Percentiles rank a stretch among this genome's conserved stretches.
Conservation (phyloP, 2,113 vertebrate species). For the Thalassoma bifasciatum region DNA sequence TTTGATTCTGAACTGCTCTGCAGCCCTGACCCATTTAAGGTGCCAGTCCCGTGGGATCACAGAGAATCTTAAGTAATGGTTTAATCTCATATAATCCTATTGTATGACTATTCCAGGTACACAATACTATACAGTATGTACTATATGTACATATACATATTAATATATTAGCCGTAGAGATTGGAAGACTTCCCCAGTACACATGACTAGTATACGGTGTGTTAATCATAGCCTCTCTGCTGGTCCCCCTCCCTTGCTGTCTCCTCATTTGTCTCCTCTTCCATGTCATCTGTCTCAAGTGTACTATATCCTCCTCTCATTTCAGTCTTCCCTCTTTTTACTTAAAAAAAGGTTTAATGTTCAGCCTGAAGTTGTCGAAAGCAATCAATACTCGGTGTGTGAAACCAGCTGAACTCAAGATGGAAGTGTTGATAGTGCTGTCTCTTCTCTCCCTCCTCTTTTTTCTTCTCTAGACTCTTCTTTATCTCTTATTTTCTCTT, state of each 20-base stretch:
- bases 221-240: slow-evolving; percentile 45
- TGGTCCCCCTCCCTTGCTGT: slow-evolving; percentile 19
- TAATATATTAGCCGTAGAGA: slow-evolving; percentile 56
- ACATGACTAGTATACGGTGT: slow-evolving; percentile 34
- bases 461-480: slow-evolving; percentile 16
- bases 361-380: slow-evolving; percentile 66
- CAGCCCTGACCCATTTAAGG: slow-evolving; percentile 57
- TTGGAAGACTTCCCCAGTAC: slow-evolving; percentile 44
- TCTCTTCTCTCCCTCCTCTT: slow-evolving; percentile 38
- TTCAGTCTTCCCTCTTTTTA: slow-evolving; percentile 29
- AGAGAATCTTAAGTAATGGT: slow-evolving; percentile 59
- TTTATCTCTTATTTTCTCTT: slow-evolving; percentile 20
- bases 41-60: slow-evolving; percentile 75
- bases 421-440: slow-evolving; percentile 57
- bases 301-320: slow-evolving; percentile 34
- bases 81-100: slow-evolving; percentile 63
- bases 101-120: slow-evolving; percentile 69
- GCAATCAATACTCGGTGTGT: slow-evolving; percentile 66
- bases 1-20: slow-evolving; percentile 64
- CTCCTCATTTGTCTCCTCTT: slow-evolving; percentile 41
- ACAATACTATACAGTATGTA: slow-evolving; percentile 65
- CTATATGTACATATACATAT: slow-evolving; percentile 70
- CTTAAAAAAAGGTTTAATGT: slow-evolving; percentile 56
- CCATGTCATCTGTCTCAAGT: slow-evolving; percentile 52
- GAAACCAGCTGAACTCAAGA: slow-evolving; percentile 68